phyloP scores from a whole-genome alignment of 2,113 vertebrate species.

The Scalopus aquaticus region DNA sequence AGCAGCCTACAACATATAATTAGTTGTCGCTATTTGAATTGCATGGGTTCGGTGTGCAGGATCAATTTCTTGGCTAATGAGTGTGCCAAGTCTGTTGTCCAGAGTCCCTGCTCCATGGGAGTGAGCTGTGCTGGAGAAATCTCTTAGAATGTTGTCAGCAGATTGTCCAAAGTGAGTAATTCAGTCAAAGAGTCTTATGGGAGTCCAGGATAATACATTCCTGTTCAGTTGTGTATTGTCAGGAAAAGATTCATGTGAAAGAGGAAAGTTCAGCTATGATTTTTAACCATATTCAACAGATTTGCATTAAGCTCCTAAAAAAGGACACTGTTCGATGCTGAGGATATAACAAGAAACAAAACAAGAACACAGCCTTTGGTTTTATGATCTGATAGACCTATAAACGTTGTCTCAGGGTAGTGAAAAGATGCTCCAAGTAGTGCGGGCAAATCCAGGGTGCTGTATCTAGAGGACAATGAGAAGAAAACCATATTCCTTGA shows the following conservation, averaged over 20 bases:
- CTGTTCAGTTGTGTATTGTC: background rate
- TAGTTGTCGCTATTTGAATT: slow-evolving; percentile 5
- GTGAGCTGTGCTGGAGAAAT: background rate
- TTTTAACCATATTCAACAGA: slow-evolving; percentile 11
- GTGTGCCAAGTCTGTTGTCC: background rate
- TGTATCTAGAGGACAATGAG: background rate
- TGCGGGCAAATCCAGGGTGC: background rate
- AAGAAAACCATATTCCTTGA: background rate
- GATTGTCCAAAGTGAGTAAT: background rate
- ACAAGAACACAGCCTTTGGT: background rate
- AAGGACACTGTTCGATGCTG: background rate
- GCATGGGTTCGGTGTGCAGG: background rate
- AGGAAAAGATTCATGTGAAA: background rate
- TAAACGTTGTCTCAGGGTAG: background rate
- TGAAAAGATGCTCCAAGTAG: background rate
- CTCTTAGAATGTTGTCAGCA: background rate
- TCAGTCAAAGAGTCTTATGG: background rate
- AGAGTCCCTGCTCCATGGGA: background rate
- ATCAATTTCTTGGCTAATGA: background rate
- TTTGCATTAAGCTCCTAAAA: background rate
- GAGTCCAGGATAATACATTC: background rate
- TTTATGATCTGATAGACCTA: background rate
- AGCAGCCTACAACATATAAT: background rate
- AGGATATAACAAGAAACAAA: background rate
- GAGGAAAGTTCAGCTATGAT: background rate